phyloP scores from a whole-genome alignment of 2,797 vertebrate species.

The Siniperca scherzeri region DNA sequence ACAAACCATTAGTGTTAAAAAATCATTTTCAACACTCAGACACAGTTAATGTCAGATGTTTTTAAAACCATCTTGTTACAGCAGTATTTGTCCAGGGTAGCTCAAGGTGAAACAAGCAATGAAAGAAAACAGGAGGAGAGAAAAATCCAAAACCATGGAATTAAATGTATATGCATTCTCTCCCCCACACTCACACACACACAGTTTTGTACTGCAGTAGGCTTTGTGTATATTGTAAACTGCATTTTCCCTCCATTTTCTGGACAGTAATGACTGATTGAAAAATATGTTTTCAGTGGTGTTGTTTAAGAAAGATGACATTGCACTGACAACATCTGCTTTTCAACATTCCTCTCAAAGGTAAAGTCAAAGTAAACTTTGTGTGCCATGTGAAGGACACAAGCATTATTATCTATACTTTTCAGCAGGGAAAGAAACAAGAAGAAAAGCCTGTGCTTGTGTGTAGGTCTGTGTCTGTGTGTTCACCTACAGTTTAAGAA shows the following conservation, averaged over 20 bases:
- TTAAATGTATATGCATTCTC: not conserved
- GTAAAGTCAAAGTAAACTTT: conserved; percentile 36
- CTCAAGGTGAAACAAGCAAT: conserved; percentile 22
- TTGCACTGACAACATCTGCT: conserved; percentile 3
- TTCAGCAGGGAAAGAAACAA: conserved; percentile 19
- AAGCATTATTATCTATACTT: conserved; percentile 20
- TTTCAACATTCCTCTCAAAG: conserved; percentile 27
- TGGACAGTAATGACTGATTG: not conserved
- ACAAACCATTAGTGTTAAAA: conserved; percentile 22
- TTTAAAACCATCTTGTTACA: conserved; percentile 16
- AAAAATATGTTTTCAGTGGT: not conserved
- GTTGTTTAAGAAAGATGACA: conserved; percentile 9
- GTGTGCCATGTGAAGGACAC: conserved; percentile 28
- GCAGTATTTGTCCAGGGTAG: conserved; percentile 11
- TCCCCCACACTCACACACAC: not conserved
- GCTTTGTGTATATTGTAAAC: not conserved
- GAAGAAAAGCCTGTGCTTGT: not conserved
- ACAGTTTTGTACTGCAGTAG: not conserved
- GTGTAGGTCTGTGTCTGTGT: conserved; percentile 2
- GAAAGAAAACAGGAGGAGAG: conserved; percentile 1
- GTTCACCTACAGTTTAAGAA: conserved; percentile 29
- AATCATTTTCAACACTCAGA: conserved; percentile 1
- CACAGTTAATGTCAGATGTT: not conserved
- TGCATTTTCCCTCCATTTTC: not conserved
- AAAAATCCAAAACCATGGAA: not conserved